A percentile compares a stretch with the other conserved stretches of the same genome.
These are phyloP conservation scores for Eidolon dupreanum DNA, from an alignment of 2,797 vertebrate genomes.

Conservation along the genomic window DNA sequence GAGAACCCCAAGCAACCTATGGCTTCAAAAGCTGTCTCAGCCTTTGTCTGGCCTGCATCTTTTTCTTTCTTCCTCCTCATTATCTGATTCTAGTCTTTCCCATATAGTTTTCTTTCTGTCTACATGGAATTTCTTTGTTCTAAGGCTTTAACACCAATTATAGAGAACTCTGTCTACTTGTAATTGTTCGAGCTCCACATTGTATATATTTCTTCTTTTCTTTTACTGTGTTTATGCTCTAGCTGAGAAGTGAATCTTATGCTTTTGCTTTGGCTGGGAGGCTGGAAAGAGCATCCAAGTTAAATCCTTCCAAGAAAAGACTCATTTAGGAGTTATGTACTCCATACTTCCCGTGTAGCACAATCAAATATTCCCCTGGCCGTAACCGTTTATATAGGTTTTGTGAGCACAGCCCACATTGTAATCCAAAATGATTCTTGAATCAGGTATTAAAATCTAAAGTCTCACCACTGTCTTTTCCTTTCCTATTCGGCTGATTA, in stretches of 20 bases:
- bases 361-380: not conserved
- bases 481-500: not conserved
- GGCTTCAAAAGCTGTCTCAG: not conserved
- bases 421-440: slow-evolving; percentile 34
- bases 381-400: not conserved
- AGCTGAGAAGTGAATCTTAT: not conserved
- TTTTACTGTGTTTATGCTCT: not conserved
- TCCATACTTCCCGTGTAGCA: rapidly evolving
- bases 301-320: not conserved
- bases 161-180: not conserved
- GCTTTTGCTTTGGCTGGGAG: not conserved
- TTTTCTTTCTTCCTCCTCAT: not conserved
- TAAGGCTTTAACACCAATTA: not conserved
- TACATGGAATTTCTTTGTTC: not conserved
- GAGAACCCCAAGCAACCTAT: not conserved
- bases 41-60: not conserved
- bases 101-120: not conserved
- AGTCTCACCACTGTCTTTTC: not conserved
- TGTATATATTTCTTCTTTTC: not conserved
- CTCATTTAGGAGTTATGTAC: not conserved
- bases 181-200: not conserved
- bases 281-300: not conserved
- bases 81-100: not conserved
- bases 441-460: not conserved
- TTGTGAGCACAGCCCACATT: not conserved